Conservation (phyloP, 2,888 invertebrate species). For the Chirona hameri region DNA sequence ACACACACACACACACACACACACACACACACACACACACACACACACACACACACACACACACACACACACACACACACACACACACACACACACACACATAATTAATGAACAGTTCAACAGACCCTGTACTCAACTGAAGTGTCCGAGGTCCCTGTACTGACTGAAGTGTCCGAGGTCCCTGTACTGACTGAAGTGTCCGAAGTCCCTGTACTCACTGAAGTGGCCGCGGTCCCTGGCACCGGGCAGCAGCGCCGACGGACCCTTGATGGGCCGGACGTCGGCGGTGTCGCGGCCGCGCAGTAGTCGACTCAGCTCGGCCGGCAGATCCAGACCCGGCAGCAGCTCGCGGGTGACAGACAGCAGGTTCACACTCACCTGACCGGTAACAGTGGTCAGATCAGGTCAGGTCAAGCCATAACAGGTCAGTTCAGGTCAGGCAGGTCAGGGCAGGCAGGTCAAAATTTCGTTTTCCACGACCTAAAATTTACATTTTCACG, state of each 20-base stretch:
- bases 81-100: no score
- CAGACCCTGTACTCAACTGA: conserved; percentile 2
- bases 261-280: not conserved
- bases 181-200: not conserved
- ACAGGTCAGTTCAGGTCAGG: no score
- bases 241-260: not conserved
- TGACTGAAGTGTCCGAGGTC: conserved; percentile 12
- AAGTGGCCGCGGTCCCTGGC: not conserved
- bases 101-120: no score
- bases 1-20: no score
- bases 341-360: not conserved
- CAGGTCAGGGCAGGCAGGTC: no score
- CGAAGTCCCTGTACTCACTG: conserved; percentile 3
- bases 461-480: no score
- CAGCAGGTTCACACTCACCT: not conserved
- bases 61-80: no score
- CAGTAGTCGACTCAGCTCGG: not conserved
- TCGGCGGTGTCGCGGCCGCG: not conserved
- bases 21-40: no score
- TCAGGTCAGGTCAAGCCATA: not conserved
- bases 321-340: not conserved
- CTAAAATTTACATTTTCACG: no score
- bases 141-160: not conserved
- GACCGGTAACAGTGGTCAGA: not conserved
- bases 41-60: no score